These are phyloP conservation scores for Orbicella faveolata DNA, from an alignment of 64 coral and sea anemone species.

Conservation along the genomic window DNA sequence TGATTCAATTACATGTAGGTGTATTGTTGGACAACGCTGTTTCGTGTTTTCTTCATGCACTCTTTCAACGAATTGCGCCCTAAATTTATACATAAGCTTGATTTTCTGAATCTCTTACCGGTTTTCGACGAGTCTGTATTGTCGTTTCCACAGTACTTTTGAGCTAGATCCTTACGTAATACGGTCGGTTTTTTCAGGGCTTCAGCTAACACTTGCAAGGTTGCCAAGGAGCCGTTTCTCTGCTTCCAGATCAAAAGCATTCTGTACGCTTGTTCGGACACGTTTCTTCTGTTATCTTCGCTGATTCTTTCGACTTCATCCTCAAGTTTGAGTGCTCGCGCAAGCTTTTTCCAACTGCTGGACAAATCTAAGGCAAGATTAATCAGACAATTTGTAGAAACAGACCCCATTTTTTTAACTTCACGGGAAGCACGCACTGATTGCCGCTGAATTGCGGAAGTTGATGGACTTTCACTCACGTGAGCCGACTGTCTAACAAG, in stretches of 20 bases:
- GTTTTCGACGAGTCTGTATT: neutral
- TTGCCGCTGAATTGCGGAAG: neutral
- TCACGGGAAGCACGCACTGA: no score
- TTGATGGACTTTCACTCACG: neutral
- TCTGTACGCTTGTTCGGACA: conserved; percentile 15
- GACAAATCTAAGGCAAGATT: conserved; percentile 23
- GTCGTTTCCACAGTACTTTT: conserved; percentile 20
- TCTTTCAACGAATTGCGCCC: no score
- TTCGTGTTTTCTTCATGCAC: no score
- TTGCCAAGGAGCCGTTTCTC: conserved; percentile 2
- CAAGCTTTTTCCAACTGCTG: conserved; percentile 17
- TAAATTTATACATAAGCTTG: no score
- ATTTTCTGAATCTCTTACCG: neutral
- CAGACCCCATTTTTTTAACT: conserved; percentile 1
- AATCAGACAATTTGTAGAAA: neutral
- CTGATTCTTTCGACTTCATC: neutral
- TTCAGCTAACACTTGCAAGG: conserved; percentile 1
- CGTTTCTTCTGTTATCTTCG: conserved; percentile 15
- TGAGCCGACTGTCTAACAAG: neutral
- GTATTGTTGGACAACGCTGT: no score
- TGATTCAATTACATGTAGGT: no score
- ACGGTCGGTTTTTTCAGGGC: neutral
- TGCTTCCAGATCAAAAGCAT: conserved; percentile 4
- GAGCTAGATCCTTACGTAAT: conserved; percentile 1
- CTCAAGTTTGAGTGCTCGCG: neutral